These are phyloP conservation scores for Rhodinocichla rosea DNA, from an alignment of 2,113 vertebrate genomes.

Conservation along the genomic window DNA sequence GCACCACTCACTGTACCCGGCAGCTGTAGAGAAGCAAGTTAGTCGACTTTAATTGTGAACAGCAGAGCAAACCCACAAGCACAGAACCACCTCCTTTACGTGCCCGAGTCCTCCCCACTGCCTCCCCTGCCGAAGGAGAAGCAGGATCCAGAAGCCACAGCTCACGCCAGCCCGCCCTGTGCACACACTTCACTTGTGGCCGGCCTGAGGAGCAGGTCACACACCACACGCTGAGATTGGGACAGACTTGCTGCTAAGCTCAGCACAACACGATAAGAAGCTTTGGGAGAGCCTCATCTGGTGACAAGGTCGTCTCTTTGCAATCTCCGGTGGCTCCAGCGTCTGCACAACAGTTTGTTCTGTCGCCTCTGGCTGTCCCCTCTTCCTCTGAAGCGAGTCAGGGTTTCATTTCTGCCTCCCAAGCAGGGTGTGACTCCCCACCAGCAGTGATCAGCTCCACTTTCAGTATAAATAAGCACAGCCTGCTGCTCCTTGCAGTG, in stretches of 20 bases:
- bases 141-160: neutral
- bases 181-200: rapidly evolving
- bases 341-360: neutral
- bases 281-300: conserved; percentile 3
- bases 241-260: neutral
- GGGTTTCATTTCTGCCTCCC: neutral
- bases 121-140: neutral
- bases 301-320: neutral
- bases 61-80: neutral
- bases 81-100: neutral
- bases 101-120: rapidly evolving
- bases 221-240: rapidly evolving
- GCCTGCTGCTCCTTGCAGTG: neutral
- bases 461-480: neutral
- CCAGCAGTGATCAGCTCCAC: neutral
- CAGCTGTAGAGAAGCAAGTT: neutral
- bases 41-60: rapidly evolving
- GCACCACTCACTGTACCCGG: neutral
- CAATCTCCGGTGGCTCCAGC: neutral
- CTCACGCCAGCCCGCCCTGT: rapidly evolving
- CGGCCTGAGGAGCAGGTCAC: neutral
- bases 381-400: neutral
- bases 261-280: neutral
- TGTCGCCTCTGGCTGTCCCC: neutral
- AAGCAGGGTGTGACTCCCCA: neutral